Evolutionary conservation across 2,797 vertebrate species (phyloP), one percentile per base, ranked within the genome.

Genomic region (Tarsius wallacei): DNA sequence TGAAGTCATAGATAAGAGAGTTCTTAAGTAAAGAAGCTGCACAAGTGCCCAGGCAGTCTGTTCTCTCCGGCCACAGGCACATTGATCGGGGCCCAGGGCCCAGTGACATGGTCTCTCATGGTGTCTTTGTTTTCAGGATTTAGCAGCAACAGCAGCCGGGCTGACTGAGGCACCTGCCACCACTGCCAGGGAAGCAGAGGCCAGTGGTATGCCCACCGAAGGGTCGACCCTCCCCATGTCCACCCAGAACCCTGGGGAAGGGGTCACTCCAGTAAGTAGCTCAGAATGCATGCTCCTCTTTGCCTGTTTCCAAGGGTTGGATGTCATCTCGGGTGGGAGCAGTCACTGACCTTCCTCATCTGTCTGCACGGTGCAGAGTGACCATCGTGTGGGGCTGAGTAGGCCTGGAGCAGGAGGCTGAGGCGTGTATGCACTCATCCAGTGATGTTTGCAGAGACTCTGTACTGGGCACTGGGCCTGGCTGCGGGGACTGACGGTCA

Each of bases 181-280:
- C 87, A 33, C 76, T 28, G 21, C 59, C 0, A 21, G 11, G n/a
- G 83, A 82, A 89, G 42, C 63, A 11, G 96, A 96, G 71, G 17
- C 59, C 3, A 4, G 42, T 51, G 42, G 51, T 2, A 4, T 15
- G 28, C 59, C 94, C 42, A 59, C 95, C 0, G 12, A 11, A 13
- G 90, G 5, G 17, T 80, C n/a, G 0, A n/a, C 61, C 14, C 61
- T 93, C 33, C 66, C 87, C 21, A 12, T 26, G 73, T 59, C 77
- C 33, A 78, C 90, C 1, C 14, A 89, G 71, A 21, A 12, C 55
- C 9, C 73, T 0, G 2, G 81, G 66, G 91, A 91, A 53, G 51
- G 12, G 13, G 2, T 76, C 76, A 63, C 88, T 19, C 15, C 1
- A 1, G 97, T 98, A 57, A 97, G 97, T 82, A 86, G 14, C 73